Conservation (phyloP, 1,140 invertebrate species). For the Zophobas morio region DNA sequence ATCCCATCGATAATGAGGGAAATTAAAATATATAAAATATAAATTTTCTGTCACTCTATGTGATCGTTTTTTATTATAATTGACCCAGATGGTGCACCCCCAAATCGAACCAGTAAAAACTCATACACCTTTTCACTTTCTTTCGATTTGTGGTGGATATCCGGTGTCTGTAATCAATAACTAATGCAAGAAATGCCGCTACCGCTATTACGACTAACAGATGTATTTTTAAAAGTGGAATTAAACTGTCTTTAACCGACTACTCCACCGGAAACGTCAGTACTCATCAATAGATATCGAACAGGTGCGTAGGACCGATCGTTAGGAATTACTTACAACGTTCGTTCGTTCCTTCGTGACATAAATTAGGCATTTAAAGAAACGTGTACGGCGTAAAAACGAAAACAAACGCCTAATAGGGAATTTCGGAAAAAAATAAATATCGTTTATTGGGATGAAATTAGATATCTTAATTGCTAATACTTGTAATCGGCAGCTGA, state of each 20-base stretch:
- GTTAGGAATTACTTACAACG: conserved; percentile 35
- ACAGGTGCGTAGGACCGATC: conserved; percentile 33
- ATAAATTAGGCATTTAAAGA: conserved; percentile 25
- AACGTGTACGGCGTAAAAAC: not conserved
- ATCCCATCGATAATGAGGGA: no score
- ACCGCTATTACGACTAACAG: conserved; percentile 13
- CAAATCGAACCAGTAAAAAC: no score
- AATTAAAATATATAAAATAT: no score
- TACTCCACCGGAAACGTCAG: conserved; percentile 44
- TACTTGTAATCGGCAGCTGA: no score
- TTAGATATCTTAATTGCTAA: no score
- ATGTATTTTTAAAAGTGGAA: conserved; percentile 37
- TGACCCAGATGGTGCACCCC: no score
- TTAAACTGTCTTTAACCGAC: conserved; percentile 46
- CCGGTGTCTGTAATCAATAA: conserved; percentile 8
- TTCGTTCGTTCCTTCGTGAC: conserved; percentile 21
- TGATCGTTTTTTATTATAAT: no score
- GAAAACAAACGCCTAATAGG: not conserved
- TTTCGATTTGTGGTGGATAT: no score
- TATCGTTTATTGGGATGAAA: not conserved
- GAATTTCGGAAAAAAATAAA: not conserved
- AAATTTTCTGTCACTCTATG: no score
- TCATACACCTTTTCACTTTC: no score
- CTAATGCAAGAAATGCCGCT: not conserved
- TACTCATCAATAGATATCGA: conserved; percentile 47